These are phyloP conservation scores for Condylostylus longicornis DNA, from an alignment of 1,140 invertebrate species.

Conservation along the genomic window DNA sequence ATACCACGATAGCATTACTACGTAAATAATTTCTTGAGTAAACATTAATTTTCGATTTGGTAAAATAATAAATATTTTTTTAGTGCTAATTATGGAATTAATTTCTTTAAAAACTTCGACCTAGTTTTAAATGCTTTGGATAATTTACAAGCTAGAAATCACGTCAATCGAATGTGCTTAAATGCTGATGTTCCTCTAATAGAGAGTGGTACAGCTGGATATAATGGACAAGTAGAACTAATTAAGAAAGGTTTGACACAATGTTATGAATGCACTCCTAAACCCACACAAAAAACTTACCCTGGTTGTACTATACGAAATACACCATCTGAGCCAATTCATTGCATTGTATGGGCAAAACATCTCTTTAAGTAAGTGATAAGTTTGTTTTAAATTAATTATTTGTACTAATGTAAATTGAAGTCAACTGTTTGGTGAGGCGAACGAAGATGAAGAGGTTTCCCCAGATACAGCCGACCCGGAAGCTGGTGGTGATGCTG, in stretches of 20 bases:
- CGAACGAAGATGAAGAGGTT: conserved; percentile 92
- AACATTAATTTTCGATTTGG: too few species aligned
- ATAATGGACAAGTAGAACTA: conserved; percentile 75
- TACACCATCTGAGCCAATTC: conserved; percentile 97
- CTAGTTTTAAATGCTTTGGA: conserved; percentile 96
- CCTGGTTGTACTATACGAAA: conserved; percentile 98
- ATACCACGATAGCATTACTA: conserved; percentile 86
- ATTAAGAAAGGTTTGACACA: conserved; percentile 81
- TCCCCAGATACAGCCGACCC: conserved; percentile 93
- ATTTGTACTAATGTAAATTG: conserved; percentile 10
- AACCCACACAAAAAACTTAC: conserved; percentile 80
- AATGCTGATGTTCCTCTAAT: conserved; percentile 85
- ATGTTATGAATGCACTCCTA: conserved; percentile 94
- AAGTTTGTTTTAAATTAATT: background rate
- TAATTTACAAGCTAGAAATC: conserved; percentile 88
- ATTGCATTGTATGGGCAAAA: conserved; percentile 99
- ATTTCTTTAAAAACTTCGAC: conserved; percentile 84
- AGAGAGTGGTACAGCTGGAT: conserved; percentile 95
- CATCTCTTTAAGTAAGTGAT: conserved; percentile 89
- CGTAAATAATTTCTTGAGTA: conserved; percentile 37
- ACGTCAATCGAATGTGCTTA: conserved; percentile 98
- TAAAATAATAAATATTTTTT: conserved; percentile 35
- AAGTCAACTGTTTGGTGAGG: conserved; percentile 94
- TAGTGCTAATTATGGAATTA: conserved; percentile 77
- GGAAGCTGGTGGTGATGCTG: conserved; percentile 44